Base-by-base conservation (phyloP, 2,888 invertebrate species). In the Omphaloscelis lunosa region DNA sequence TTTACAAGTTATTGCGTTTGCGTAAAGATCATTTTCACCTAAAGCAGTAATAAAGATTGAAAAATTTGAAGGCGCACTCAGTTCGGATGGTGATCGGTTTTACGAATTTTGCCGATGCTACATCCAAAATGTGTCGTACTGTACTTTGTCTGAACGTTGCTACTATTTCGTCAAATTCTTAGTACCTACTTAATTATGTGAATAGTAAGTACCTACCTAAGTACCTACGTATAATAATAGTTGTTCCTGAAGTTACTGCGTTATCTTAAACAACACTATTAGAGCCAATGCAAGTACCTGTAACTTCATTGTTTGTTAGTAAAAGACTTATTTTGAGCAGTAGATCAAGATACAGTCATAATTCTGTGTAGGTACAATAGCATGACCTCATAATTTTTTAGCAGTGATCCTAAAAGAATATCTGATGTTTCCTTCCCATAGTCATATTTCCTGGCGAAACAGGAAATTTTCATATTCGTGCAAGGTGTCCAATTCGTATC, bases 401-500 rank as follows among this genome's bases (percentile, higher is more conserved):
- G 20, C 20, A 51, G 7, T 51, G 51, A 20, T 51, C 23, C 3
- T 53, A n/a, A n/a, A 53, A 11, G 23, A 3, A n/a, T 51, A 51
- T 51, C 51, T 20, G 27, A 34, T 41, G 12, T 71, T 58, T 39
- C 63, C 27, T 59, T 75, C 34, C 11, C 34, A 66, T 61, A 41
- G 34, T 76, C 66, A 76, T 70, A 74, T 75, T 63, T 79, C 65
- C 66, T 27, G 41, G 61, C 41, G 11, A 59, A 77, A 72, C 67
- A 71, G 70, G 65, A 82, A 72, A 87, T 86, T 79, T 69, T 75
- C 58, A 77, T 82, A 85, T 83, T 77, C 75, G 62, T 39, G 73
- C 45, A 77, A 80, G 53, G 75, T 77, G 80, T 82, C 79, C 83
- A 79, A 78, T 87, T 82, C 72, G 34, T 79, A 83, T 75, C 86